These are phyloP conservation scores for Mesorhabditis sp. DNA, from an alignment of 2,888 invertebrate species.

Conservation along the genomic window DNA sequence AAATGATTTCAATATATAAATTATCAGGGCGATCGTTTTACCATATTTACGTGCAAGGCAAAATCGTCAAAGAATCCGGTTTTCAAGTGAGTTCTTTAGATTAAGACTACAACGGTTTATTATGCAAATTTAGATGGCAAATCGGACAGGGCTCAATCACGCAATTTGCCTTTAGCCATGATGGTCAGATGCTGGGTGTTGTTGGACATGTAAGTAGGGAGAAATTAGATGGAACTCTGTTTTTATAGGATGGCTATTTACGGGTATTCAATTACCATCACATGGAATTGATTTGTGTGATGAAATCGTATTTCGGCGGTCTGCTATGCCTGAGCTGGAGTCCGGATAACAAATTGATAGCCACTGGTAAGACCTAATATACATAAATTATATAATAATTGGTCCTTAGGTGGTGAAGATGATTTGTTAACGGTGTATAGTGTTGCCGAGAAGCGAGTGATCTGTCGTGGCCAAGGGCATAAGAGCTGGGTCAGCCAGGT, in stretches of 20 bases:
- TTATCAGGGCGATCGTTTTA: constrained; percentile 77
- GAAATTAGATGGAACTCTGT: background rate
- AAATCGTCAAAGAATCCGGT: constrained; percentile 92
- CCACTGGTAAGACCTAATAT: constrained; percentile 69
- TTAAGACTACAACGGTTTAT: no score
- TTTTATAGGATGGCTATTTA: constrained; percentile 73
- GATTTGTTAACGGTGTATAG: constrained; percentile 97
- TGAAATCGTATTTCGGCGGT: constrained; percentile 88
- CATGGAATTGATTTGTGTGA: constrained; percentile 85
- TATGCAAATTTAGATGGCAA: no score
- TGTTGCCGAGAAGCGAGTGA: constrained; percentile 70
- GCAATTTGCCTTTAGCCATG: constrained; percentile 91
- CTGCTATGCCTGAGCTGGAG: constrained; percentile 97
- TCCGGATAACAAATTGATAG: constrained; percentile 83
- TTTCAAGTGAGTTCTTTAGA: constrained; percentile 66
- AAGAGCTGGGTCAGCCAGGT: constrained; percentile 96
- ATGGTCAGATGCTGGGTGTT: constrained; percentile 80
- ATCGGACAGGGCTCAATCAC: constrained; percentile 70
- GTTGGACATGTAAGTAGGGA: constrained; percentile 70
- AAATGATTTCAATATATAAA: constrained; percentile 8
- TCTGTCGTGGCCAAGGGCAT: constrained; percentile 96
- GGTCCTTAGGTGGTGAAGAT: constrained; percentile 74
- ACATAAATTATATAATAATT: no score
- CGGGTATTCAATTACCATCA: constrained; percentile 93
- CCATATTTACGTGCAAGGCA: constrained; percentile 90